Evolutionary conservation across 2,888 invertebrate genomes (phyloP).

Genomic region (Geophilus truncorum): DNA sequence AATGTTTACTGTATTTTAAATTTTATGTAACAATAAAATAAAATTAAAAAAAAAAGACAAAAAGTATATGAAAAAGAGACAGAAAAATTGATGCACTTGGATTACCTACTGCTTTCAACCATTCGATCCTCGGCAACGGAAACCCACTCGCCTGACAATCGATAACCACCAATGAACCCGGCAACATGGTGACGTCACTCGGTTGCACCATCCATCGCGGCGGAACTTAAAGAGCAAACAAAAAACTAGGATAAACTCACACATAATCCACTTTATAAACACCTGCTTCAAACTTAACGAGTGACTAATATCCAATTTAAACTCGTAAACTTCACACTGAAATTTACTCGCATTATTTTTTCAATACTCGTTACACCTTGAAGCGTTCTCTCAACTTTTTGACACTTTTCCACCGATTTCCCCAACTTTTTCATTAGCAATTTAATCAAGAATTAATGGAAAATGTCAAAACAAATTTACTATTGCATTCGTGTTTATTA

Average conservation of each 20-base stretch:
- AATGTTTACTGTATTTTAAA: no score
- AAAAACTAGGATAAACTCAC: not conserved
- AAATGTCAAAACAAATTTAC: not conserved
- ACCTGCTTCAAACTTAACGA: not conserved
- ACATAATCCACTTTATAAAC: not conserved
- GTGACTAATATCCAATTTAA: not conserved
- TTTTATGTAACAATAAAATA: not conserved
- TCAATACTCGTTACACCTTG: not conserved
- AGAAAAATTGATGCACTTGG: not conserved
- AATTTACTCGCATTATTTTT: not conserved
- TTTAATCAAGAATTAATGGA: not conserved
- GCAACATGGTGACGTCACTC: not conserved
- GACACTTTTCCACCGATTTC: not conserved
- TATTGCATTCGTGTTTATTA: not conserved
- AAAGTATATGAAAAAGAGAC: not conserved
- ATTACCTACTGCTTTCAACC: conserved; percentile 35
- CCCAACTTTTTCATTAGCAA: not conserved
- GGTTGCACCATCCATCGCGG: conserved; percentile 33
- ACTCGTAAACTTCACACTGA: not conserved
- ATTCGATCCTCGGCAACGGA: conserved; percentile 19
- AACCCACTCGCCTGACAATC: conserved; percentile 32
- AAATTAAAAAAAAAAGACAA: not conserved
- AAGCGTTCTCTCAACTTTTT: not conserved
- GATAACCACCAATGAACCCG: not conserved
- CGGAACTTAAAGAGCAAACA: not conserved